Evolutionary conservation across 2,888 invertebrate species (phyloP), one percentile per base, ranked within the genome.

Genomic region (Lasioglossum oenotherae): DNA sequence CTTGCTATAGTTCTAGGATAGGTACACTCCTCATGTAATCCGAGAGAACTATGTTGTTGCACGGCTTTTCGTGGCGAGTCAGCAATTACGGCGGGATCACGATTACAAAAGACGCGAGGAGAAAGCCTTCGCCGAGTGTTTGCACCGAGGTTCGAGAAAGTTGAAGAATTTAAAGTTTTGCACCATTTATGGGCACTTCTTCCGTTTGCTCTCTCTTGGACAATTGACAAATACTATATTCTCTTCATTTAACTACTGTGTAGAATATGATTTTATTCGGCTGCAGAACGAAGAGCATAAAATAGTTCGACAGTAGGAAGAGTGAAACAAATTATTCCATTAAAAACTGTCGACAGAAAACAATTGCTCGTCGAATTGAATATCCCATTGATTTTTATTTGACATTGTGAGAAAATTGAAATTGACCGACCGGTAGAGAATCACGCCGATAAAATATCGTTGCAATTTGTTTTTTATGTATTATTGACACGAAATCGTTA

Each of bases 61-160:
- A 12, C 12, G 16, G 27, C 31, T 80, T 49, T 74, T 38, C 67
- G 1, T 27, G 23, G 5, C 12, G 53, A 49, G 31, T 23, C 19
- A 23, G 35, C 27, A 53, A 49, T 64, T 72, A 73, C 16, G n/a
- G 4, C 49, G 38, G 12, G 27, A 80, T 64, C 41, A 72, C 16
- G n/a, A 12, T 83, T 80, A 14, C n/a, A 72, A 80, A 60, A 80
- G 49, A n/a, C 38, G 38, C 27, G 64, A 23, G 49, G 72, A 31
- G 57, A 73, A 78, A 83, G 67, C 16, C 23, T 16, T 67, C 16
- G 35, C 19, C 67, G 6, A 35, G 67, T 16, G 31, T 35, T 35
- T 35, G 19, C 44, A 27, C 27, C 27, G 60, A 14, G 27, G 60
- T 27, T 27, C 60, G 60, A 16, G 60, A 60, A 60, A 60, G 60